Base-by-base conservation (phyloP, 1,140 invertebrate species). In the Drosophila sproati region DNA sequence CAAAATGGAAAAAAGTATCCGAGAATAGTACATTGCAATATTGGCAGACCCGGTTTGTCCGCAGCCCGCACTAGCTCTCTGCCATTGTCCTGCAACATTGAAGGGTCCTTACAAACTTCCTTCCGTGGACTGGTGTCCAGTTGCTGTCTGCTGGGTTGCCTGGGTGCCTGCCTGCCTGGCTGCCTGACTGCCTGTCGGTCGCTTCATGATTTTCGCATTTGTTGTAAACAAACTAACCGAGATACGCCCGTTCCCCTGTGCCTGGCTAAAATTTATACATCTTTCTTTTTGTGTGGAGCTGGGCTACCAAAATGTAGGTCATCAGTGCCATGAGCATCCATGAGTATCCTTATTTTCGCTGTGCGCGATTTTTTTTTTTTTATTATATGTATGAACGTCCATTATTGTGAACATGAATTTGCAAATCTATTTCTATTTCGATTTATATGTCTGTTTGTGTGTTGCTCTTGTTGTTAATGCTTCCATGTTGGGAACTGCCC, bases 401-500 rank as follows among this genome's bases (percentile, higher is more conserved):
- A 82, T 87, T 87, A 85, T 87, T 88, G 85, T 66, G 52, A 83
- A 88, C 80, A 83, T 89, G 83, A 74, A 87, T 88, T 89, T 68
- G 78, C 80, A 87, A 88, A 88, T 89, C 77, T 89, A 78, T 88
- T 88, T 80, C 63, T 71, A 88, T 88, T 85, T 78, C 69, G 67
- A 73, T 79, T 89, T 89, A 69, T 89, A 54, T 72, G 62, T 48
- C 12, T 63, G 51, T 61, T 70, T 76, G 50, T 75, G 52, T 64
- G 39, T 60, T 63, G 32, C 20, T 50, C 7, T 12, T 63, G 69
- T 63, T 61, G 32, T 54, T 73, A 68, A 73, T 68, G 70, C 37
- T 72, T 56, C 45, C 51, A 37, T 62, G 41, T 54, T 7, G 50
- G 2, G 20, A 60, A 45, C 39, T 54, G 45, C 66, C 59, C 55